Evolutionary conservation across 2,113 vertebrate genomes (phyloP).

Genomic region (Chlamydotis undulata): DNA sequence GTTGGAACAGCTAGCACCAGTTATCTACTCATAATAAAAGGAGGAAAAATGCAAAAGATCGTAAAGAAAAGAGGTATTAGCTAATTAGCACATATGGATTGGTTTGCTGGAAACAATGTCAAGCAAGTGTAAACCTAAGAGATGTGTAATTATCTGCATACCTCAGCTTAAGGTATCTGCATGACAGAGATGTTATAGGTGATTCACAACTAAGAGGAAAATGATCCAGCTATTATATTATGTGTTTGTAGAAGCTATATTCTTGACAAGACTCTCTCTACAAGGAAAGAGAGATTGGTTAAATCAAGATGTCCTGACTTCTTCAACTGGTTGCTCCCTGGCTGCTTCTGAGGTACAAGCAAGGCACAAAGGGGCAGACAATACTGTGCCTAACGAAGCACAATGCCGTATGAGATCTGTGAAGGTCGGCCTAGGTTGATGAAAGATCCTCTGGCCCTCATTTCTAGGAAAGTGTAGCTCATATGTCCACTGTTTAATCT

Average conservation of each 20-base stretch:
- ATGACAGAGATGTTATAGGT: background rate
- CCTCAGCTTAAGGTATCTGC: background rate
- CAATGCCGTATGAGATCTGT: background rate
- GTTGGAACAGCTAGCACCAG: background rate
- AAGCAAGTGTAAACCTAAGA: background rate
- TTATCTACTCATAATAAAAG: background rate
- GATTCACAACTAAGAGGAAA: background rate
- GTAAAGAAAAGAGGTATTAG: background rate
- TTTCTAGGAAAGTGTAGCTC: background rate
- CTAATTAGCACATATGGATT: background rate
- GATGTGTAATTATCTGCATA: background rate
- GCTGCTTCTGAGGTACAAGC: background rate
- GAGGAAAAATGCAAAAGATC: background rate
- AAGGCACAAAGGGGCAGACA: background rate
- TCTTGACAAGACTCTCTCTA: background rate
- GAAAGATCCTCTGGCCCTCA: background rate
- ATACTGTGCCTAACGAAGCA: background rate
- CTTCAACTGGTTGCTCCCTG: background rate
- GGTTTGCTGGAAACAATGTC: background rate
- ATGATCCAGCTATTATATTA: background rate
- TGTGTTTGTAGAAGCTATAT: background rate
- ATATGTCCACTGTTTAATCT: background rate
- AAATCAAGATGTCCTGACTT: background rate
- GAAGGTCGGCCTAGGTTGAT: rapidly evolving
- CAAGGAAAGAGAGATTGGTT: background rate